These are phyloP conservation scores for Chloroceryle aenea DNA, from an alignment of 2,113 vertebrate genomes.

Conservation along the genomic window DNA sequence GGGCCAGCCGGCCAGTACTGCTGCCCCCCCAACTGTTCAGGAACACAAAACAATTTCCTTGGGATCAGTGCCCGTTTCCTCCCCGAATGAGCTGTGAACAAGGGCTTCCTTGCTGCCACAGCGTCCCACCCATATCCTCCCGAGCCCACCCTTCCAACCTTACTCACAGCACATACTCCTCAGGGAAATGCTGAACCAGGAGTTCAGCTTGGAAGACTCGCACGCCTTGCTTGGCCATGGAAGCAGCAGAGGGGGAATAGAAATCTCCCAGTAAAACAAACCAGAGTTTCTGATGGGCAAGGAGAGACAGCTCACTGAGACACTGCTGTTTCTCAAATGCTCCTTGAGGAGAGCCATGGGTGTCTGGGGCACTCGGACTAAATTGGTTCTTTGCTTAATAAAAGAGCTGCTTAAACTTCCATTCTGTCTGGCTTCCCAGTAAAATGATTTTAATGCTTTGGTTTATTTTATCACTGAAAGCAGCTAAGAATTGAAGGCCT, in stretches of 20 bases:
- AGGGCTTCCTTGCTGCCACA: slow-evolving; percentile 65
- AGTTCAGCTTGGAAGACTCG: not conserved
- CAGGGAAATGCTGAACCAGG: not conserved
- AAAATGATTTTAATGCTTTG: not conserved
- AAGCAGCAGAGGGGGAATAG: not conserved
- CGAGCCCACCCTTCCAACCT: slow-evolving; percentile 63
- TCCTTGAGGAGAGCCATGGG: not conserved
- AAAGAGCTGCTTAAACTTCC: not conserved
- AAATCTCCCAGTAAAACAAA: not conserved
- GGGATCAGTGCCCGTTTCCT: slow-evolving; percentile 74
- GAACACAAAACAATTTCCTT: slow-evolving; percentile 75
- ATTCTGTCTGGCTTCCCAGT: not conserved
- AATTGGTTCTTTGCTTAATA: not conserved
- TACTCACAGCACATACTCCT: not conserved
- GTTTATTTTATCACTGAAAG: not conserved
- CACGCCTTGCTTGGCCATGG: not conserved
- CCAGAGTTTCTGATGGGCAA: not conserved
- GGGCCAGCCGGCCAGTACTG: not conserved
- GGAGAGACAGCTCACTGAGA: not conserved
- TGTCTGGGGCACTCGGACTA: not conserved
- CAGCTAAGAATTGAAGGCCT: not conserved
- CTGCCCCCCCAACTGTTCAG: slow-evolving; percentile 55
- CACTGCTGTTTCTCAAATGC: not conserved
- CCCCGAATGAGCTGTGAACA: slow-evolving; percentile 43
- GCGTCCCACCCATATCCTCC: slow-evolving; percentile 70